Evolutionary conservation across 2,888 invertebrate species (phyloP).

Genomic region (Eudemis profundana): DNA sequence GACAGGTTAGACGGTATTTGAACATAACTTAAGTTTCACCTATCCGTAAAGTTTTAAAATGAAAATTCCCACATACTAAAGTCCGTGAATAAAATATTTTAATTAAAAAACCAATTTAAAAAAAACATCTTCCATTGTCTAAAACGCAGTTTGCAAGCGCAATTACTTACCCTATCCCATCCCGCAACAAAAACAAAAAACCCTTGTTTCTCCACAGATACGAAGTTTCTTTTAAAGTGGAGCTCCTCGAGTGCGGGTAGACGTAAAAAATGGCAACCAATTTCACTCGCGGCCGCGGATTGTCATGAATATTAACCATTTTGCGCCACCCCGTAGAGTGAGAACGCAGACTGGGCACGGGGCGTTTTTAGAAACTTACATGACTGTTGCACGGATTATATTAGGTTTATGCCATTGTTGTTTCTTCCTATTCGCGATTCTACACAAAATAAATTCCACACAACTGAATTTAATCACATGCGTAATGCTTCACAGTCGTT

Average conservation of each 20-base stretch:
- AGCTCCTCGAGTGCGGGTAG: slow-evolving; percentile 49
- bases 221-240: slow-evolving; percentile 44
- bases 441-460: no score
- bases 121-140: slow-evolving; percentile 7
- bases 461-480: no score
- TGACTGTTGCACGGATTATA: no score
- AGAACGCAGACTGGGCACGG: slow-evolving; percentile 46
- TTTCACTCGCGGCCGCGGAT: slow-evolving; percentile 76
- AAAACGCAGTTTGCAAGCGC: slow-evolving; percentile 37
- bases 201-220: slow-evolving; percentile 39
- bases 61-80: no score
- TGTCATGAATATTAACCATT: slow-evolving; percentile 82
- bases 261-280: slow-evolving; percentile 82
- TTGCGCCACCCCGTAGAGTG: slow-evolving; percentile 64
- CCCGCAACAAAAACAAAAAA: slow-evolving; percentile 13
- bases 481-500: no score
- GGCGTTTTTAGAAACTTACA: no score
- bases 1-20: no score
- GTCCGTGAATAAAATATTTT: slow-evolving; percentile 17
- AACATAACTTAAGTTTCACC: no score
- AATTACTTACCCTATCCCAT: slow-evolving; percentile 41
- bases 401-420: no score
- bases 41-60: no score
- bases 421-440: no score
- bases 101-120: slow-evolving; percentile 14